These are phyloP conservation scores for Pasiphila rectangulata DNA, from an alignment of 2,888 invertebrate genomes.

Conservation along the genomic window DNA sequence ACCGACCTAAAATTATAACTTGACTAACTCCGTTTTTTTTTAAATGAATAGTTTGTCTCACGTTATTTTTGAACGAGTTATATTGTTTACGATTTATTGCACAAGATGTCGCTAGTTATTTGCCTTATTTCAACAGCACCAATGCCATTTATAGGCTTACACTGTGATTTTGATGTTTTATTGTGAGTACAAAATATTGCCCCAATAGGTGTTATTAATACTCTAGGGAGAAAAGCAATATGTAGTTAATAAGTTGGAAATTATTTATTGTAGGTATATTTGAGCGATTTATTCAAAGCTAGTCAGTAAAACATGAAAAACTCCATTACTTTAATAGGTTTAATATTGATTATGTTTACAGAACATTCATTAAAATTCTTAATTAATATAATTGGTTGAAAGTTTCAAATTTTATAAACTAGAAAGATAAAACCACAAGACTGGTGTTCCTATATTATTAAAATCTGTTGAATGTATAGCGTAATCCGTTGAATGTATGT, in stretches of 20 bases:
- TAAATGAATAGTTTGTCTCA: too few relatives aligned
- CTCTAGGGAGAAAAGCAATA: slow-evolving; percentile 14
- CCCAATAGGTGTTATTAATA: slow-evolving; percentile 16
- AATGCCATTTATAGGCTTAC: slow-evolving; percentile 6
- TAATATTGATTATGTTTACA: not conserved
- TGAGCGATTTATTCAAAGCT: slow-evolving; percentile 11
- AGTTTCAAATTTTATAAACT: not conserved
- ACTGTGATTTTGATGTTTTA: not conserved
- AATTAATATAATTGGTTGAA: not conserved
- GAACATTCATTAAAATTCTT: not conserved
- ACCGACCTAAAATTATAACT: too few relatives aligned
- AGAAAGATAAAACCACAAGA: not conserved
- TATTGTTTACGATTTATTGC: slow-evolving; percentile 10
- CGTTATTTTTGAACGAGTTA: too few relatives aligned
- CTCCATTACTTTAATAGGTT: not conserved
- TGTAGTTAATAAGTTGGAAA: slow-evolving; percentile 10
- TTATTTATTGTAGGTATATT: slow-evolving; percentile 5
- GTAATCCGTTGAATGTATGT: not conserved
- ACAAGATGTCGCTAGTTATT: not conserved
- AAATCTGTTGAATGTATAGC: not conserved
- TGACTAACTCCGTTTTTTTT: too few relatives aligned
- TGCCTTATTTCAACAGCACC: slow-evolving; percentile 1
- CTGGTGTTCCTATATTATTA: not conserved
- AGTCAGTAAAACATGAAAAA: slow-evolving; percentile 12
- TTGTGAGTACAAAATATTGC: slow-evolving; percentile 8